Conservation (phyloP, 2,113 vertebrate genomes). For the Pygoscelis adeliae region DNA sequence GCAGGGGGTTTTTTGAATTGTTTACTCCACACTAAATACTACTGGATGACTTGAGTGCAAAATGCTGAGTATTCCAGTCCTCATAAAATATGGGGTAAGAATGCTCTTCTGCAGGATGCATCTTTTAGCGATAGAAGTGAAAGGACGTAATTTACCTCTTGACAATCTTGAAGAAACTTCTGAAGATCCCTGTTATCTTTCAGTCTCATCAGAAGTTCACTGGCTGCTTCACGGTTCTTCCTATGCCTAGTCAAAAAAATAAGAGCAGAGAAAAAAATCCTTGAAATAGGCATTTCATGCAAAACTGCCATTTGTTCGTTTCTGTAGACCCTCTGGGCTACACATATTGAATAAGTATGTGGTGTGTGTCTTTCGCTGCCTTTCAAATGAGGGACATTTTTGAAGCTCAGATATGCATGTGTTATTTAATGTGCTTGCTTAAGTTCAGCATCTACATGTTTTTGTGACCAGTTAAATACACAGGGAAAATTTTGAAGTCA, state of each 20-base stretch:
- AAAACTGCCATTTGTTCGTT: not conserved
- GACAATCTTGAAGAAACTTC: constrained; percentile 96
- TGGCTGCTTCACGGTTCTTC: constrained; percentile 94
- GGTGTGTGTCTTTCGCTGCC: not conserved
- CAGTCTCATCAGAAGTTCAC: constrained; percentile 89
- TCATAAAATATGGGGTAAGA: not conserved
- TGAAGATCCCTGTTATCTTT: constrained; percentile 98
- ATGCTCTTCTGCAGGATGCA: not conserved
- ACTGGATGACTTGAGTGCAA: not conserved
- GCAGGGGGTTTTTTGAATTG: fast-evolving
- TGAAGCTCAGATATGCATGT: not conserved
- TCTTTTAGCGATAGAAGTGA: not conserved
- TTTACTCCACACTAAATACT: not conserved
- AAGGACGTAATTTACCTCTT: constrained; percentile 82
- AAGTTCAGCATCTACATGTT: not conserved
- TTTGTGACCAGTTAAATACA: not conserved
- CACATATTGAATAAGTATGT: fast-evolving
- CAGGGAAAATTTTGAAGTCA: not conserved
- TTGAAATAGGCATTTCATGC: not conserved
- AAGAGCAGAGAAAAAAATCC: not conserved
- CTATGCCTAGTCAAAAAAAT: constrained; percentile 81
- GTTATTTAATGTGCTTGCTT: not conserved
- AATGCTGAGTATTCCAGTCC: not conserved
- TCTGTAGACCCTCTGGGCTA: not conserved
- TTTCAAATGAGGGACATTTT: not conserved